phyloP scores from a whole-genome alignment of 35 echinoderm and acorn worm species.

The Eucidaris tribuloides region DNA sequence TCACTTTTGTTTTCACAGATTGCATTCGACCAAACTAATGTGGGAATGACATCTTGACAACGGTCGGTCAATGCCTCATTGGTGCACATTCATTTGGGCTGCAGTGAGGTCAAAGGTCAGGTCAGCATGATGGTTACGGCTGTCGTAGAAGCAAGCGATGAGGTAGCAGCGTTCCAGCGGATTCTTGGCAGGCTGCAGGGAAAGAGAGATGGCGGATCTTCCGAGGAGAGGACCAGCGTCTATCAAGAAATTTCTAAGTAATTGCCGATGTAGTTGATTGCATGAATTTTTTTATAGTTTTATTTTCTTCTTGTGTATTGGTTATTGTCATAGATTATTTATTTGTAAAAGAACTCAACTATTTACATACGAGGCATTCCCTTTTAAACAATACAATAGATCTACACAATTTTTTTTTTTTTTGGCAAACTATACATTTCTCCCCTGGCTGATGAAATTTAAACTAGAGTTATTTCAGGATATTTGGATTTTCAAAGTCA shows the following conservation, averaged over 20 bases:
- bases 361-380: too few species aligned
- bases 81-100: not conserved
- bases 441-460: too few species aligned
- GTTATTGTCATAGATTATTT: too few species aligned
- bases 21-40: not conserved
- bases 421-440: too few species aligned
- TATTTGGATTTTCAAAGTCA: too few species aligned
- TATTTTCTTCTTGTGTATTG: too few species aligned
- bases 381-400: too few species aligned
- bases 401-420: too few species aligned
- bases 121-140: constrained; percentile 20
- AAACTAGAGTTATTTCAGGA: too few species aligned
- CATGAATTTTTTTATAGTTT: too few species aligned
- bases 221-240: not conserved
- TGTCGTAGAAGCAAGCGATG: not conserved
- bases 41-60: not conserved
- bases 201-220: not conserved
- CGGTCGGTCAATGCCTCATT: not conserved
- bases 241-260: constrained; percentile 8
- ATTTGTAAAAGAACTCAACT: too few species aligned
- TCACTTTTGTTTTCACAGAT: not conserved
- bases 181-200: not conserved
- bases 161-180: not conserved
- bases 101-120: not conserved
- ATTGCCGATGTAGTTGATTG: too few species aligned